These are phyloP conservation scores for Ramazzottius varieornatus DNA, from an alignment of 2,888 invertebrate genomes.

Conservation along the genomic window DNA sequence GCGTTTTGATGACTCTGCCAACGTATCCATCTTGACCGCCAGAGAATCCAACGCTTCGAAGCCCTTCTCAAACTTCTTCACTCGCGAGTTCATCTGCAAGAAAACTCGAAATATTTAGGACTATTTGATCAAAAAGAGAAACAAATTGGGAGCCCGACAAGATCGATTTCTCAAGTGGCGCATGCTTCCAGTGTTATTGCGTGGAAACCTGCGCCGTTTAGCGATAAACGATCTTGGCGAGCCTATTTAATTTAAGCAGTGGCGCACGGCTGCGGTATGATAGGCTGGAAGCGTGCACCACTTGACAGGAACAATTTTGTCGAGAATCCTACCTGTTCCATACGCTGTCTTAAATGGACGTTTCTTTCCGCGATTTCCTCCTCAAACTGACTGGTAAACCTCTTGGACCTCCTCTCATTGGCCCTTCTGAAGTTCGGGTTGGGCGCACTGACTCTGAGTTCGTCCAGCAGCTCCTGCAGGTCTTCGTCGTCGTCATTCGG, in stretches of 20 bases:
- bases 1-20: not conserved
- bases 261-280: too few relatives aligned
- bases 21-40: not conserved
- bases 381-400: not conserved
- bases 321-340: constrained; percentile 3
- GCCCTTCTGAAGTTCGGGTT: not conserved
- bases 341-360: not conserved
- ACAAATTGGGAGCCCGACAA: too few relatives aligned
- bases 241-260: too few relatives aligned
- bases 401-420: not conserved
- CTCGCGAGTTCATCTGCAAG: not conserved
- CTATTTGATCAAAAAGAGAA: too few relatives aligned
- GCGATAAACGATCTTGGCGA: too few relatives aligned
- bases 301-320: too few relatives aligned
- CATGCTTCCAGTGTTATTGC: too few relatives aligned
- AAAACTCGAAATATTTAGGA: too few relatives aligned
- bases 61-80: not conserved
- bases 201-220: too few relatives aligned
- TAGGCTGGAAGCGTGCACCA: too few relatives aligned
- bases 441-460: not conserved
- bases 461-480: constrained; percentile 2
- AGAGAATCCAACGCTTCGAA: constrained; percentile 1
- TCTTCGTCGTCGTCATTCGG: not conserved
- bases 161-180: too few relatives aligned
- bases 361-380: not conserved